Percentiles rank a stretch among this genome's conserved stretches.
Evolutionary conservation across 1,140 invertebrate genomes (phyloP).

Genomic region (Ostrea denselamellosa): DNA sequence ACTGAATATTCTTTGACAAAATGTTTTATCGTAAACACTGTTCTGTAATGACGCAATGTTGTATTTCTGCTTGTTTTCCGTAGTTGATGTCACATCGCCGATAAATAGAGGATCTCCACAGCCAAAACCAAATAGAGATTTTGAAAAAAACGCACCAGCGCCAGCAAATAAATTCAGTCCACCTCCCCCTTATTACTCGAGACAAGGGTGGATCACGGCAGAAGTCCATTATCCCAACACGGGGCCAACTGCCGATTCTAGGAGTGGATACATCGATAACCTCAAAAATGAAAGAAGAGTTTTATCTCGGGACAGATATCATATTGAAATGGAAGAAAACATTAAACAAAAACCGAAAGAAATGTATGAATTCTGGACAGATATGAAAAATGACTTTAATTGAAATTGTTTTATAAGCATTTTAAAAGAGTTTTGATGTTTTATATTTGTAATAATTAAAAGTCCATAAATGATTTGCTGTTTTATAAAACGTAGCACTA

Average conservation of each 20-base stretch:
- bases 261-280: background rate
- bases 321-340: background rate
- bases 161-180: background rate
- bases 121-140: background rate
- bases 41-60: background rate
- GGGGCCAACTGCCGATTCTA: background rate
- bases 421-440: too few species aligned
- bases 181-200: background rate
- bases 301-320: background rate
- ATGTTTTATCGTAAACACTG: too few species aligned
- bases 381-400: background rate
- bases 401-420: too few species aligned
- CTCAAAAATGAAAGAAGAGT: background rate
- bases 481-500: too few species aligned
- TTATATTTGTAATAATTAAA: too few species aligned
- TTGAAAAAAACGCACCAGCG: background rate
- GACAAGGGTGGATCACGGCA: background rate
- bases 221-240: background rate
- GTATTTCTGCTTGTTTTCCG: background rate
- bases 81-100: background rate
- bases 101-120: background rate
- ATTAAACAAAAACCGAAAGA: background rate
- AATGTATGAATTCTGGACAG: constrained; percentile 19
- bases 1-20: too few species aligned
- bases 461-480: too few species aligned